Evolutionary conservation across 2,888 invertebrate species (phyloP).

Genomic region (Ligdia adustata): DNA sequence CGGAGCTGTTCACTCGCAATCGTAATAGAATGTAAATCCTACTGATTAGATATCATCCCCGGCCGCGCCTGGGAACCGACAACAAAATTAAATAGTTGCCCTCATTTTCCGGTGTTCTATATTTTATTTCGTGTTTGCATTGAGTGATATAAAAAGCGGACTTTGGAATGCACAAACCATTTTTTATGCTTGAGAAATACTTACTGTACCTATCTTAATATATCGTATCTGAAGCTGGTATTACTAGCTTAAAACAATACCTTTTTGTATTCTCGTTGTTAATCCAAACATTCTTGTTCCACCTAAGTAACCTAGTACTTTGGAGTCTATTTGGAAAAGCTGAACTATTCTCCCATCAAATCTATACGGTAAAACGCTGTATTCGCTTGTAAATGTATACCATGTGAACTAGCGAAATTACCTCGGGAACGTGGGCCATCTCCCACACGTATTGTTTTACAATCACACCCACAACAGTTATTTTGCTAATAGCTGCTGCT

Average conservation of each 20-base stretch:
- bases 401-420: slow-evolving; percentile 31
- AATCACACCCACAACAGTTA: slow-evolving; percentile 26
- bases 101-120: slow-evolving; percentile 51
- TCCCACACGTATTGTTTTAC: slow-evolving; percentile 37
- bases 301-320: slow-evolving; percentile 7
- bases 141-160: no score
- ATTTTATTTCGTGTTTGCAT: slow-evolving; percentile 14
- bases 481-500: slow-evolving; percentile 24
- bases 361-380: slow-evolving; percentile 21
- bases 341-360: slow-evolving; percentile 18
- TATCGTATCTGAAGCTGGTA: no score
- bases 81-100: slow-evolving; percentile 59
- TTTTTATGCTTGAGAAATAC: no score
- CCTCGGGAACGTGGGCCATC: slow-evolving; percentile 29
- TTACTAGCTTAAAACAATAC: no score
- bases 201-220: no score
- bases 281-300: neutral
- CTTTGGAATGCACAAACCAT: no score
- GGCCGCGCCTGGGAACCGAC: slow-evolving; percentile 64
- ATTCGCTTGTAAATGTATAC: slow-evolving; percentile 30
- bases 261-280: no score
- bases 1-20: slow-evolving; percentile 60
- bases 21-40: slow-evolving; percentile 70
- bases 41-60: slow-evolving; percentile 76
- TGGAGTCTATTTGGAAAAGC: slow-evolving; percentile 6